These are phyloP conservation scores for Erinaceus europaeus DNA, from an alignment of 2,113 vertebrate genomes.

Conservation along the genomic window DNA sequence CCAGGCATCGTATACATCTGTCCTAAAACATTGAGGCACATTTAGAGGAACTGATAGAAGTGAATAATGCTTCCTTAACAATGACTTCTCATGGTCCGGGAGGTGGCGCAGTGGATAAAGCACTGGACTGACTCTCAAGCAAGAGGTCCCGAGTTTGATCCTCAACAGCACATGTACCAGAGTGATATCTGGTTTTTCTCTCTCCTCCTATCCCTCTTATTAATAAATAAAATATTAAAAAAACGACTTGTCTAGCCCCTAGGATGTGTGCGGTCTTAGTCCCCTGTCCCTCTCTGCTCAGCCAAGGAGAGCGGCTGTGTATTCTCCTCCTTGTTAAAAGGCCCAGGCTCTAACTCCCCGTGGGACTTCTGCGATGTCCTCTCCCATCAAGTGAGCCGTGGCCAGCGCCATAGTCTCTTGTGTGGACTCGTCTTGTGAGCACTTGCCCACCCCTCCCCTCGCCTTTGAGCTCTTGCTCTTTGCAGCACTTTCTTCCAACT, in stretches of 20 bases:
- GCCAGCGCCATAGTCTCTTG: neutral
- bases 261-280: neutral
- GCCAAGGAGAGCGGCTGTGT: neutral
- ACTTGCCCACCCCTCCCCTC: too few relatives aligned
- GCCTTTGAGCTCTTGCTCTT: neutral
- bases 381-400: neutral
- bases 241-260: neutral
- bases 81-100: neutral
- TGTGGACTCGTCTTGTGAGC: too few relatives aligned
- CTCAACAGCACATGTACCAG: too few relatives aligned
- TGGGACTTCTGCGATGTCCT: neutral
- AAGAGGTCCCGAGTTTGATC: too few relatives aligned
- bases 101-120: too few relatives aligned
- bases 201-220: neutral
- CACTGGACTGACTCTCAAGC: too few relatives aligned
- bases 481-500: constrained; percentile 37
- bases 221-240: too few relatives aligned
- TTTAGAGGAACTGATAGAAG: neutral
- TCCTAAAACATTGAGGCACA: neutral
- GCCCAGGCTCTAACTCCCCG: neutral
- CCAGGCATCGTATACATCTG: neutral
- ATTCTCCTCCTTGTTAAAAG: neutral
- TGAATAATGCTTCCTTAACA: neutral
- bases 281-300: neutral
- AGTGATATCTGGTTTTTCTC: too few relatives aligned